Conservation (phyloP, 92 coral and sea anemone genomes). For the Epizoanthus rinbou region DNA sequence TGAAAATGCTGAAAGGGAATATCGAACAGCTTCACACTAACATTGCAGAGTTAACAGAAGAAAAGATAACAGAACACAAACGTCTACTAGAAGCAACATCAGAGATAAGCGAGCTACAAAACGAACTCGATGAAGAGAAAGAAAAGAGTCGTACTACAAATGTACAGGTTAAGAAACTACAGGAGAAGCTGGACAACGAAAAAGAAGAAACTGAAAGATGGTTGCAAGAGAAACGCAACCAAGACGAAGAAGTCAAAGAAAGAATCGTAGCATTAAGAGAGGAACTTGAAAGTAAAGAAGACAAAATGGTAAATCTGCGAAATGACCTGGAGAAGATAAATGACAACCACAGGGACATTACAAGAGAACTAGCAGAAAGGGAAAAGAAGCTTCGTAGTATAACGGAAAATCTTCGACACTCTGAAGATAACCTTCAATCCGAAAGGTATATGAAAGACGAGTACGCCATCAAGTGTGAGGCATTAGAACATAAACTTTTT, state of each 20-base stretch:
- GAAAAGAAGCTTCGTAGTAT: conserved; percentile 7
- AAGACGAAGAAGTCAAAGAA: conserved; percentile 51
- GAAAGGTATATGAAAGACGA: conserved; percentile 75
- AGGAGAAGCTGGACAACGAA: conserved; percentile 37
- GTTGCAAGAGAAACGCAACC: conserved; percentile 1
- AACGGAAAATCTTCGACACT: conserved; percentile 59
- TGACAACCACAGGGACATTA: conserved; percentile 11
- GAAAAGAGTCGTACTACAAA: conserved; percentile 51
- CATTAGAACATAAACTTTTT: conserved; percentile 64
- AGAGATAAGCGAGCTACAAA: conserved; percentile 67
- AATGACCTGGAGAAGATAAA: conserved; percentile 15
- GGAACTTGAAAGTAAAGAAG: conserved; percentile 59
- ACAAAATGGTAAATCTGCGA: conserved; percentile 37
- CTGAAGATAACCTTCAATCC: conserved; percentile 63
- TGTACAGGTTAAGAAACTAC: conserved; percentile 41
- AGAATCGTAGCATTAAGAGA: conserved; percentile 47
- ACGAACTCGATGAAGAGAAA: conserved; percentile 59
- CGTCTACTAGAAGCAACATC: conserved; percentile 63
- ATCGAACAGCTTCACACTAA: conserved; percentile 63
- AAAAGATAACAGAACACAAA: conserved; percentile 62
- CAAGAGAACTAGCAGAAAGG: background rate
- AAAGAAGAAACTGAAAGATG: conserved; percentile 44
- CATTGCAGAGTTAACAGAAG: conserved; percentile 45
- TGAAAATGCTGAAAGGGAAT: conserved; percentile 31
- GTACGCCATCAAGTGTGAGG: conserved; percentile 70